These are phyloP conservation scores for Grammomys surdaster DNA, from an alignment of 2,113 vertebrate genomes.

Conservation along the genomic window DNA sequence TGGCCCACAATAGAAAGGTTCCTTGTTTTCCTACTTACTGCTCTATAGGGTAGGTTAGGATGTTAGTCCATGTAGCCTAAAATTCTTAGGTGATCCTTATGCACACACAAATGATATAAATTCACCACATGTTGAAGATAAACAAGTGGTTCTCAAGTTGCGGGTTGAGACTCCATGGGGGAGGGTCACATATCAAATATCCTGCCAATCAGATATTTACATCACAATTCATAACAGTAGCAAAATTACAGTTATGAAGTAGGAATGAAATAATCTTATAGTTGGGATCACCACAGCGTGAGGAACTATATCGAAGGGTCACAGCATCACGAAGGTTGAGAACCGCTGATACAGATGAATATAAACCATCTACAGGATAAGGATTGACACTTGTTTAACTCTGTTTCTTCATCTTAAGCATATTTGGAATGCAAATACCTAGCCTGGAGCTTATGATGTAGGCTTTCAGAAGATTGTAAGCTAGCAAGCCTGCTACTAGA, in stretches of 20 bases:
- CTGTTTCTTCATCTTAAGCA: constrained; percentile 9
- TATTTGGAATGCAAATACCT: constrained; percentile 39
- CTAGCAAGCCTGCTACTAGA: neutral
- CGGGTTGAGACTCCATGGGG: neutral
- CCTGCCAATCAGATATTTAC: neutral
- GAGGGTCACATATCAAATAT: neutral
- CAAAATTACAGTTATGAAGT: neutral
- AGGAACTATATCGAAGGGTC: neutral
- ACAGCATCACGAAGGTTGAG: neutral
- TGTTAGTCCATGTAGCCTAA: neutral
- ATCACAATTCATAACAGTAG: neutral
- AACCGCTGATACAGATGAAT: neutral
- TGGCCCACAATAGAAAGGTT: neutral
- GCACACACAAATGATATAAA: neutral
- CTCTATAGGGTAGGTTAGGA: neutral
- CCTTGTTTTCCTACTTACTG: neutral
- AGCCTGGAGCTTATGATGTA: neutral
- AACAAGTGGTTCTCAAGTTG: neutral
- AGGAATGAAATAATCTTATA: neutral
- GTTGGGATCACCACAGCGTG: neutral
- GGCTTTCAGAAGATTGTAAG: constrained; percentile 12
- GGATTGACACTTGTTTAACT: neutral
- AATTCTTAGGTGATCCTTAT: neutral
- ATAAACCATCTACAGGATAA: neutral
- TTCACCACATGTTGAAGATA: neutral